These are phyloP conservation scores for Diphyllodes magnificus DNA, from an alignment of 2,113 vertebrate genomes.

Conservation along the genomic window DNA sequence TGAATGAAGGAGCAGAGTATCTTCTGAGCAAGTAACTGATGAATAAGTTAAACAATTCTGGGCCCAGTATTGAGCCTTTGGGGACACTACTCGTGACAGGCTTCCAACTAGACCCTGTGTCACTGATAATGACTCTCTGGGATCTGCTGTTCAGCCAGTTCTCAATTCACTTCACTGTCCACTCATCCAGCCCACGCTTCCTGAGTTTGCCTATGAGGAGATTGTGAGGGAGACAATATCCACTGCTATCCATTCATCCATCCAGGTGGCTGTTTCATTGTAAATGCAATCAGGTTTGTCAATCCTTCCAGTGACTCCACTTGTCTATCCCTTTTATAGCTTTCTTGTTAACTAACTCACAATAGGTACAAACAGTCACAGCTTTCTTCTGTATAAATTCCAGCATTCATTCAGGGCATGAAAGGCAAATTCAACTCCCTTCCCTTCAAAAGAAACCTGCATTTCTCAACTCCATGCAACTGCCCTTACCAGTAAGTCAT, in stretches of 20 bases:
- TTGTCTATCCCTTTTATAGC: not conserved
- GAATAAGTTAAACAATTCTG: not conserved
- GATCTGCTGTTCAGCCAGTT: not conserved
- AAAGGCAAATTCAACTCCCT: not conserved
- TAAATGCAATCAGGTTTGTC: not conserved
- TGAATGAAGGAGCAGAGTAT: not conserved
- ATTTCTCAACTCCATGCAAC: not conserved
- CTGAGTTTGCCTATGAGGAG: not conserved
- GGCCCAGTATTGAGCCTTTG: not conserved
- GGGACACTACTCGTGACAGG: not conserved
- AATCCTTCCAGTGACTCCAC: not conserved
- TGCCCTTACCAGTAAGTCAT: not conserved
- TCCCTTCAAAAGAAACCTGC: not conserved
- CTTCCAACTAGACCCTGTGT: not conserved
- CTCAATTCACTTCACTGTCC: not conserved
- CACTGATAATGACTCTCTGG: not conserved
- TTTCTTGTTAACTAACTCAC: not conserved
- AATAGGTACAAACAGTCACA: not conserved
- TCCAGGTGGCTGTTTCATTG: rapidly evolving
- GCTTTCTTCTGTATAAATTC: not conserved
- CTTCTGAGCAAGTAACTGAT: not conserved
- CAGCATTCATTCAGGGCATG: not conserved
- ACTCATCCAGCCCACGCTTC: not conserved
- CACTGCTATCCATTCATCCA: not conserved
- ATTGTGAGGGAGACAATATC: too few relatives aligned